A percentile compares a stretch with the other conserved stretches of the same genome.
Evolutionary conservation across 2,888 invertebrate species (phyloP).

Genomic region (Flabesymbios commensalis): DNA sequence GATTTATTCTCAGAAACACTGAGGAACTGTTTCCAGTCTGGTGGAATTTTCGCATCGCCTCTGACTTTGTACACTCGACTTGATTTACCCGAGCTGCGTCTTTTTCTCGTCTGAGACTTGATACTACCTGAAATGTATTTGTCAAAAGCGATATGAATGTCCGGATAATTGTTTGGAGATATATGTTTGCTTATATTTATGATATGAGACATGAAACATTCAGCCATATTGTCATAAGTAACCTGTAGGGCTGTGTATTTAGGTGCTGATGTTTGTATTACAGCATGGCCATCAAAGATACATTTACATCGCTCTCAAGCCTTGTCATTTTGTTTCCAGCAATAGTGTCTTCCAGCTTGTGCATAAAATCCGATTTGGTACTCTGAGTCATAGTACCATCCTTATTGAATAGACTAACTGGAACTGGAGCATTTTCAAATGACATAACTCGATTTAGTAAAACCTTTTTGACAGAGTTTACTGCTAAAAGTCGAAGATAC

Average conservation of each 20-base stretch:
- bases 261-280: background rate
- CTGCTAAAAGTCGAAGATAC: too few species aligned
- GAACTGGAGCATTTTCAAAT: too few species aligned
- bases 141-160: constrained; percentile 7
- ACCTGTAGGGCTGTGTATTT: background rate
- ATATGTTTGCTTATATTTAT: background rate
- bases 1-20: background rate
- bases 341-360: constrained; percentile 1
- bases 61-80: too few species aligned
- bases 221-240: constrained; percentile 2
- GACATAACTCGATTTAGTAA: too few species aligned
- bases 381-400: too few species aligned
- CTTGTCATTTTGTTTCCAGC: background rate
- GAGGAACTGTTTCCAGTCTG: background rate
- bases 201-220: background rate
- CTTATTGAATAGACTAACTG: too few species aligned
- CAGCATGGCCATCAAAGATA: constrained; percentile 5
- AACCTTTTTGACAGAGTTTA: too few species aligned
- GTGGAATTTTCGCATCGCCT: background rate
- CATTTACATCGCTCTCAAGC: background rate
- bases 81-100: too few species aligned
- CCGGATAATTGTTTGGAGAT: background rate
- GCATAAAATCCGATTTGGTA: constrained; percentile 3
- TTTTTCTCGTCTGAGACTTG: too few species aligned
- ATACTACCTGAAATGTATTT: background rate